These are phyloP conservation scores for Rhyacophila brunnea DNA, from an alignment of 1,140 invertebrate genomes.

Conservation along the genomic window DNA sequence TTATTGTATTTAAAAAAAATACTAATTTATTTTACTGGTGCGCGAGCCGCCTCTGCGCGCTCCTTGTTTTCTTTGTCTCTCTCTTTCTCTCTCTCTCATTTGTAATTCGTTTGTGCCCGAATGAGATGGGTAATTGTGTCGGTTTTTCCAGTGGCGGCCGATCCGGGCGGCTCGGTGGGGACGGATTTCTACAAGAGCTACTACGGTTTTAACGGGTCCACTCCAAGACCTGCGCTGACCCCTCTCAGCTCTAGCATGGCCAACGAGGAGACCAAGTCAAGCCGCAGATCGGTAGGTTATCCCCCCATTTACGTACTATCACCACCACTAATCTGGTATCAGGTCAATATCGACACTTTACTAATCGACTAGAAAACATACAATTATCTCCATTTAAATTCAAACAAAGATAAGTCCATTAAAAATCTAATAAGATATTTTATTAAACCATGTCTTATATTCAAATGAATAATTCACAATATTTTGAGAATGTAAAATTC, in stretches of 20 bases:
- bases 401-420: no score
- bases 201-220: constrained; percentile 55
- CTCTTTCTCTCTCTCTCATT: constrained; percentile 6
- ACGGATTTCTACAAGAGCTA: constrained; percentile 80
- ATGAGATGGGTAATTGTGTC: constrained; percentile 38
- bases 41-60: background rate
- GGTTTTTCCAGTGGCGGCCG: constrained; percentile 78
- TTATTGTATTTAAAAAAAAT: background rate
- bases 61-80: constrained; percentile 10
- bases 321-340: no score
- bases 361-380: no score
- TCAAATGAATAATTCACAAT: no score
- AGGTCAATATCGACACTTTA: no score
- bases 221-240: constrained; percentile 42
- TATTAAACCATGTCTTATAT: no score
- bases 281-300: constrained; percentile 66
- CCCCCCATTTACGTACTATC: constrained; percentile 31
- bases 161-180: constrained; percentile 66
- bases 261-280: constrained; percentile 62
- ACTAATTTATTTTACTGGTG: background rate
- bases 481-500: no score
- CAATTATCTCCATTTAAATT: no score
- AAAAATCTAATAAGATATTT: no score
- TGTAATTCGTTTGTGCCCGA: background rate
- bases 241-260: constrained; percentile 54